A percentile compares a stretch with the other conserved stretches of the same genome.
Evolutionary conservation across 2,797 vertebrate genomes (phyloP).

Genomic region (Eulemur mongoz): DNA sequence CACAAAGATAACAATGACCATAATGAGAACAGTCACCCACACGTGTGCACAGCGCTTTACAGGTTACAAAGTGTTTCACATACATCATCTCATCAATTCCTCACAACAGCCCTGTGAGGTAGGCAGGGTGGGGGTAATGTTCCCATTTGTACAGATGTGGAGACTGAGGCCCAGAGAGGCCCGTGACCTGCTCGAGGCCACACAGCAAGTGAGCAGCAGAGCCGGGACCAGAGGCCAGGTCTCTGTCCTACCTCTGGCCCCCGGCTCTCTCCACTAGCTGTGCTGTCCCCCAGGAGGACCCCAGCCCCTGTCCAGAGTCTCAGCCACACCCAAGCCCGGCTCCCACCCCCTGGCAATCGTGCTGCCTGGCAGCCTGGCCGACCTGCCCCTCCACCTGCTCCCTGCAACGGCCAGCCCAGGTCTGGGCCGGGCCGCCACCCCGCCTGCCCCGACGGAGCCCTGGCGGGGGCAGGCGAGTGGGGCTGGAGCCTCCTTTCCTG

Average conservation of each 20-base stretch:
- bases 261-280: constrained; percentile 41
- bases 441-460: neutral
- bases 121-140: constrained; percentile 68
- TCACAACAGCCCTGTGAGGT: constrained; percentile 84
- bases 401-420: constrained; percentile 10
- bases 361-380: constrained; percentile 33
- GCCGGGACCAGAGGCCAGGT: constrained; percentile 31
- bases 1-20: constrained; percentile 61
- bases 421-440: neutral
- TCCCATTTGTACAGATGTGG: constrained; percentile 67
- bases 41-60: constrained; percentile 79
- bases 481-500: constrained; percentile 71
- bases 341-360: neutral
- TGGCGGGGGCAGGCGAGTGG: neutral
- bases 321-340: constrained; percentile 17
- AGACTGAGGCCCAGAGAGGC: constrained; percentile 45
- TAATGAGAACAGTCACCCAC: constrained; percentile 71
- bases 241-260: neutral
- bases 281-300: constrained; percentile 44
- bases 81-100: constrained; percentile 77
- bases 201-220: constrained; percentile 32
- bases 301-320: constrained; percentile 54
- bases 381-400: constrained; percentile 16
- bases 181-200: constrained; percentile 18
- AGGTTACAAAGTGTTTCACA: constrained; percentile 81